phyloP scores from a whole-genome alignment of 2,888 invertebrate species.

The Callosobruchus maculatus region DNA sequence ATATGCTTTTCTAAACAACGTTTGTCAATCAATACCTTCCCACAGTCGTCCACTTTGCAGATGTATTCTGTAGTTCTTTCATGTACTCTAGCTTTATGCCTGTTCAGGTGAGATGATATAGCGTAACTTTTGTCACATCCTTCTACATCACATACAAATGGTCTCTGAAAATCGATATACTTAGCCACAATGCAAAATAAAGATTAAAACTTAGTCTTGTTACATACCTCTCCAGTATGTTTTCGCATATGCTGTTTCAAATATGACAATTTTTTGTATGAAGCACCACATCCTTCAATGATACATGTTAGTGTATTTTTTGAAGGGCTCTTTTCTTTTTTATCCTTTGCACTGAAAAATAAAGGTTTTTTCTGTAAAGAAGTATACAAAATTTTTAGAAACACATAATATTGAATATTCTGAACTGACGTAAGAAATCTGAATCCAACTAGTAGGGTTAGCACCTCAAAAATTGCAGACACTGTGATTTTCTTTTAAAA shows the following conservation, averaged over 20 bases:
- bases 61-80: background rate
- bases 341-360: no score
- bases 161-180: background rate
- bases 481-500: no score
- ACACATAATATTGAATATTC: no score
- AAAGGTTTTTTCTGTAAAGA: no score
- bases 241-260: background rate
- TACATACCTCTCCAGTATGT: background rate
- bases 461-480: no score
- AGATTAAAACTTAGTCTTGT: no score
- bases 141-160: background rate
- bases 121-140: background rate
- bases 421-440: no score
- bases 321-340: background rate
- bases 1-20: background rate
- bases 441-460: no score
- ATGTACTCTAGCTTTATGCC: background rate
- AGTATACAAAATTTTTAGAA: background rate
- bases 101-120: background rate
- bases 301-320: background rate
- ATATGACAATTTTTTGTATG: background rate
- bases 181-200: no score
- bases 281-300: background rate
- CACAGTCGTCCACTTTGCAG: background rate
- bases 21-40: background rate